Evolutionary conservation across 2,797 vertebrate genomes (phyloP).

Genomic region (Myripristis murdjan): DNA sequence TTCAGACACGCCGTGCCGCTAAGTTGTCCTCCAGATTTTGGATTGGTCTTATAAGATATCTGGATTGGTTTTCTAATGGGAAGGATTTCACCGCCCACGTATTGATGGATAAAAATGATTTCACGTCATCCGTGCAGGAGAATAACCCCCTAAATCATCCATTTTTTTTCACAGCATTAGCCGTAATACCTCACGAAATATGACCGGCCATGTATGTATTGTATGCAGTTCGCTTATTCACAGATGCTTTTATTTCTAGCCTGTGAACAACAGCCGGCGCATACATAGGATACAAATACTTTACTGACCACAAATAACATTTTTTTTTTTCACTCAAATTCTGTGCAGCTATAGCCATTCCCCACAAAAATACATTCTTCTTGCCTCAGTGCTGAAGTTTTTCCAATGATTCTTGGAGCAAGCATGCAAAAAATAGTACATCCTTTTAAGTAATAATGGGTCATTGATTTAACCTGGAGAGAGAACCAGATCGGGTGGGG

Average conservation of each 20-base stretch:
- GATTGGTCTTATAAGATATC: slow-evolving; percentile 15
- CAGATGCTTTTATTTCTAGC: neutral
- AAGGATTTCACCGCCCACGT: slow-evolving; percentile 4
- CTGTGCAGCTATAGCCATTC: neutral
- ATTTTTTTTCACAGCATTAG: neutral
- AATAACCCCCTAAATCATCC: slow-evolving; percentile 10
- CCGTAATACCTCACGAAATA: slow-evolving; percentile 13
- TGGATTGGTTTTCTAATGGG: slow-evolving; percentile 20
- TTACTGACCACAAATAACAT: neutral
- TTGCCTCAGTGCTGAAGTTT: too few relatives aligned
- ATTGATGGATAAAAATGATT: slow-evolving; percentile 19
- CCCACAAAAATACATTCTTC: too few relatives aligned
- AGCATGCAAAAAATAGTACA: neutral
- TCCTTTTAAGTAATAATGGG: neutral
- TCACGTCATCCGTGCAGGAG: neutral
- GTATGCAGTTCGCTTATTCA: neutral
- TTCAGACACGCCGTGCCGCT: slow-evolving; percentile 31
- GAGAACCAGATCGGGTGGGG: neutral
- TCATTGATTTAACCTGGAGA: neutral
- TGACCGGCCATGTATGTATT: slow-evolving; percentile 5
- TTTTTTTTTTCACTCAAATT: neutral
- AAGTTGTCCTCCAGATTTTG: slow-evolving; percentile 58
- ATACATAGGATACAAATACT: slow-evolving; percentile 3
- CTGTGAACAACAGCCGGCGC: neutral
- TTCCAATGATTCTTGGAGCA: neutral